Evolutionary conservation across 2,888 invertebrate species (phyloP), one percentile per base, ranked within the genome.

Genomic region (Leptothorax acervorum): DNA sequence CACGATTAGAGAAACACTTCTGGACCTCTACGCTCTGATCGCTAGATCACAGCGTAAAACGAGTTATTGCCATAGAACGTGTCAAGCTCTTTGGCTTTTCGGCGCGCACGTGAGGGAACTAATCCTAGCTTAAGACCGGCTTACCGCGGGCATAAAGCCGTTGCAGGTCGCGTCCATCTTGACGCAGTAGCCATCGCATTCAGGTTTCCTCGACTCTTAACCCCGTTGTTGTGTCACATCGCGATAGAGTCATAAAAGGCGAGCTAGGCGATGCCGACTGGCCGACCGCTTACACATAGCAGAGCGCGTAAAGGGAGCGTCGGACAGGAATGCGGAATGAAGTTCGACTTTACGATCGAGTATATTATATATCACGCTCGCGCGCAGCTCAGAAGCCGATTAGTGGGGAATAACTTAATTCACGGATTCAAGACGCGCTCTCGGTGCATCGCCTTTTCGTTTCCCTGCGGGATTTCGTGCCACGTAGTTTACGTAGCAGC

Each of bases 361-460:
- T 85, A 84, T 90, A 90, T 88, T 85, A 84, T 90, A 90, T 88
- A 88, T 90, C 89, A 88, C 84, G n/a, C n/a, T 68, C 31, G 65
- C 28, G 85, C 83, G 85, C 66, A 62, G 83, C 84, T 83, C 85
- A 84, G 89, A 90, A 90, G 89, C 89, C 89, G 91, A 90, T 90
- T 90, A 90, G 86, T 68, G 87, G 8, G 88, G 76, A 89, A 90
- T 90, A 90, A 90, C 90, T 90, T 90, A 85, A 90, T 90, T 90
- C 90, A 86, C 87, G 82, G 86, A 89, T 87, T 85, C 89, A 84
- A 81, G 73, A 51, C 66, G 48, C 12, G 48, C 39, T 3, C 81
- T 23, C 18, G 48, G 23, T 63, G 62, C 75, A 82, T 28, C 42
- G 60, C 28, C 71, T 74, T 78, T 81, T 84, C 73, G 83, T 81